Conservation (phyloP, 2,797 vertebrate genomes). For the Valencia hispanica region DNA sequence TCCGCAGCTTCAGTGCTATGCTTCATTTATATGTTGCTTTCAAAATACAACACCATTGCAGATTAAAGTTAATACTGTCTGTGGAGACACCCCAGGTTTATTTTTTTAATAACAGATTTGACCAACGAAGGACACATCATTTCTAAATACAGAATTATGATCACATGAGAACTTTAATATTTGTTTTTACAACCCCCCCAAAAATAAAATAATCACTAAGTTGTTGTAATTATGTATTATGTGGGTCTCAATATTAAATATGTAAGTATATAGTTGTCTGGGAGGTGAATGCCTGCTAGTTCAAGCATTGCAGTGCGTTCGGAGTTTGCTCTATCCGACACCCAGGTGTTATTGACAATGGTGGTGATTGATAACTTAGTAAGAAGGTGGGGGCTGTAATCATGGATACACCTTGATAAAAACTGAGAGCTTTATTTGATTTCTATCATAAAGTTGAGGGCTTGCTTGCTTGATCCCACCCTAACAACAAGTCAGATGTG, state of each 20-base stretch:
- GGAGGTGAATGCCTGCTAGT: constrained; percentile 60
- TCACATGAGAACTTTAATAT: neutral
- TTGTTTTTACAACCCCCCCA: neutral
- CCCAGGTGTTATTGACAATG: constrained; percentile 61
- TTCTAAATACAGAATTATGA: neutral
- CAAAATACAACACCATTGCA: neutral
- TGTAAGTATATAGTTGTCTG: neutral
- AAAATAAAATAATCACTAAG: neutral
- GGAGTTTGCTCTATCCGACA: constrained; percentile 62
- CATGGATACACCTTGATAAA: neutral
- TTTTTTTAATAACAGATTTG: neutral
- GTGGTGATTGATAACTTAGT: constrained; percentile 50
- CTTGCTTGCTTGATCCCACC: neutral
- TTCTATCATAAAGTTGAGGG: neutral
- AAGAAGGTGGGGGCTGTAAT: neutral
- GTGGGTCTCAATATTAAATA: neutral
- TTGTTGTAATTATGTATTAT: neutral
- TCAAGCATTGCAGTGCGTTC: constrained; percentile 30
- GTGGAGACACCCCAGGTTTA: neutral
- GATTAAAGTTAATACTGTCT: neutral
- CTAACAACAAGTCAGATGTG: neutral
- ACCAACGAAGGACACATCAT: neutral
- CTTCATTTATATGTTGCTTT: neutral
- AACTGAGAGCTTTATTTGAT: neutral
- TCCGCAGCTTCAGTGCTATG: neutral